A percentile compares a stretch with the other conserved stretches of the same genome.
phyloP scores from a whole-genome alignment of 2,888 invertebrate species.

The Platycnemis pennipes region DNA sequence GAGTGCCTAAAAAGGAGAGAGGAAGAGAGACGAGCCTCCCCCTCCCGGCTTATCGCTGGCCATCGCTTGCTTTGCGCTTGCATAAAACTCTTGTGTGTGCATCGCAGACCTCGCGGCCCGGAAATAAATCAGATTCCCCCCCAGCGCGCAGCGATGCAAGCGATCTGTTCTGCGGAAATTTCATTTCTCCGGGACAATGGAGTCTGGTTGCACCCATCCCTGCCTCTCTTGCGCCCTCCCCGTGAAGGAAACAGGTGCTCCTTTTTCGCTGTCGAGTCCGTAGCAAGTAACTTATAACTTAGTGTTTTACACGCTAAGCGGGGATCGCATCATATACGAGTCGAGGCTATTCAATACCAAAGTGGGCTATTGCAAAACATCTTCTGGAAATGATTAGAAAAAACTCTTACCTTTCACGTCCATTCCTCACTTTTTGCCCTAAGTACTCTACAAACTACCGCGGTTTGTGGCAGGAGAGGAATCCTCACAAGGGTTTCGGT shows the following conservation, averaged over 20 bases:
- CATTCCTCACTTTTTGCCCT: too few relatives aligned
- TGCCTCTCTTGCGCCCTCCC: not conserved
- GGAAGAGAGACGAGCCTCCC: not conserved
- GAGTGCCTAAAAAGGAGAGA: constrained; percentile 48
- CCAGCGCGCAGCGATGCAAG: not conserved
- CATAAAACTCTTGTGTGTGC: constrained; percentile 2
- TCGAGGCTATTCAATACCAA: too few relatives aligned
- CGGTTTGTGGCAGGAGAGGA: too few relatives aligned
- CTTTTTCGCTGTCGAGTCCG: not conserved
- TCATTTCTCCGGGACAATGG: not conserved
- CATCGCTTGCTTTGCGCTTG: constrained; percentile 28
- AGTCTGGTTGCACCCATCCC: not conserved
- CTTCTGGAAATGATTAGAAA: too few relatives aligned
- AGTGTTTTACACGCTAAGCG: too few relatives aligned
- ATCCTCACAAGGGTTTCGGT: too few relatives aligned
- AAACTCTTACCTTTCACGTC: too few relatives aligned
- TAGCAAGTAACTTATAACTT: too few relatives aligned
- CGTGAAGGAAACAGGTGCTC: not conserved
- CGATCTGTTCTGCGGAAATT: not conserved
- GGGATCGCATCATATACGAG: too few relatives aligned
- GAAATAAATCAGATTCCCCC: not conserved
- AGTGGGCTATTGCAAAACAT: too few relatives aligned
- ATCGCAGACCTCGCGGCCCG: not conserved
- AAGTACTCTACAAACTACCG: too few relatives aligned
- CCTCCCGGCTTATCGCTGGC: constrained; percentile 38